A percentile compares a stretch with the other conserved stretches of the same genome.
These are phyloP conservation scores for Cyaniris semiargus DNA, from an alignment of 2,888 invertebrate genomes.

Conservation along the genomic window DNA sequence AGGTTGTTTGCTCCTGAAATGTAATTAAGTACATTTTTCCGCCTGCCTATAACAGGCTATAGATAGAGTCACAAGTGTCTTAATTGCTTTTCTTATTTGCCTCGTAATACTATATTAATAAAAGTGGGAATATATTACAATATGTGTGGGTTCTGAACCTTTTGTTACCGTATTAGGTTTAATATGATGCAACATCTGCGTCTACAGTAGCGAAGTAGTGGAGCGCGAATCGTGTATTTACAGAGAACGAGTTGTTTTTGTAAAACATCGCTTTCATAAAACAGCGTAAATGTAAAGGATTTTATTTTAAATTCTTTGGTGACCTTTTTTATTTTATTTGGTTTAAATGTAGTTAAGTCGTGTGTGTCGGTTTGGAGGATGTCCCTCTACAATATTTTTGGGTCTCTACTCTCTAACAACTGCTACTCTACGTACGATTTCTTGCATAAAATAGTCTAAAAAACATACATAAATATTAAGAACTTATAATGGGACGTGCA, in stretches of 20 bases:
- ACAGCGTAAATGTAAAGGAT: not conserved
- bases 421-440: no score
- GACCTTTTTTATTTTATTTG: not conserved
- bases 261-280: not conserved
- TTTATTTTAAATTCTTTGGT: not conserved
- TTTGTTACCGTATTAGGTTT: constrained; percentile 27
- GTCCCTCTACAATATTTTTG: no score
- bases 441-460: no score
- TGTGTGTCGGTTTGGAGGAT: not conserved
- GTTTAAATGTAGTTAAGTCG: not conserved
- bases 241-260: not conserved
- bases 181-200: constrained; percentile 26
- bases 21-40: not conserved
- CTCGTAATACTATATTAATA: not conserved
- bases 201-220: constrained; percentile 14
- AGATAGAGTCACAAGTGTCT: not conserved
- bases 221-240: constrained; percentile 14
- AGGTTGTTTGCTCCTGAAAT: not conserved
- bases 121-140: not conserved
- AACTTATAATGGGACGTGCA: no score
- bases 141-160: not conserved
- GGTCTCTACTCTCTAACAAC: no score
- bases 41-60: not conserved
- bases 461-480: no score
- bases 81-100: not conserved